These are phyloP conservation scores for Streblospio benedicti DNA, from an alignment of 1,140 invertebrate genomes.

Conservation along the genomic window DNA sequence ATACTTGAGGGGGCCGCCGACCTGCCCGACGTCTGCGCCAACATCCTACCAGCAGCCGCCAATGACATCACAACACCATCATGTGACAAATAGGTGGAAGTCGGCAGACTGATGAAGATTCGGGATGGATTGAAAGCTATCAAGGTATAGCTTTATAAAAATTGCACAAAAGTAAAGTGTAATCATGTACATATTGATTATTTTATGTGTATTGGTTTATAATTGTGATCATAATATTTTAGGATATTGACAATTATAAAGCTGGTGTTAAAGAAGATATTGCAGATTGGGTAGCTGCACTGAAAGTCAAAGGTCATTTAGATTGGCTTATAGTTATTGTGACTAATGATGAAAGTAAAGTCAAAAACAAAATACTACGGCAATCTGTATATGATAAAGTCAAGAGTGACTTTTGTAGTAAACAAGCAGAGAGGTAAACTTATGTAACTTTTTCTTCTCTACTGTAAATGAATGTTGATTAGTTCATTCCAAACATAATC, in stretches of 20 bases:
- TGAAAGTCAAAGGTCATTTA: conserved; percentile 63
- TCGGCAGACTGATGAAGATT: too few species aligned
- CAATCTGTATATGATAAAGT: conserved; percentile 92
- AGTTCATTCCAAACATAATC: background rate
- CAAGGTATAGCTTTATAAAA: too few species aligned
- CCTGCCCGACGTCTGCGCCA: too few species aligned
- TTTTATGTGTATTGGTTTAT: too few species aligned
- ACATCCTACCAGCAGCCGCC: too few species aligned
- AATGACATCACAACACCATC: too few species aligned
- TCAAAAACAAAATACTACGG: conserved; percentile 75
- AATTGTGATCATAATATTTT: too few species aligned
- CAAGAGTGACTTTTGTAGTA: conserved; percentile 81
- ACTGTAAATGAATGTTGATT: conserved; percentile 1
- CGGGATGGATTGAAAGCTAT: too few species aligned
- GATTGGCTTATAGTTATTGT: conserved; percentile 93
- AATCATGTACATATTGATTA: too few species aligned
- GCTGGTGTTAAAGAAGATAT: conserved; percentile 75
- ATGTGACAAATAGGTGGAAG: too few species aligned
- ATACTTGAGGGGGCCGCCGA: too few species aligned
- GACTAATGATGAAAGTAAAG: conserved; percentile 78
- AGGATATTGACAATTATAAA: conserved; percentile 90
- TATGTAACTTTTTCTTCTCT: conserved; percentile 14
- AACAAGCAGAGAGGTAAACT: conserved; percentile 66
- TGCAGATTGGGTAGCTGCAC: conserved; percentile 71
- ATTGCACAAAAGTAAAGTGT: too few species aligned